Evolutionary conservation across 1,140 invertebrate genomes (phyloP).

Genomic region (Lysiphlebus fabarum): DNA sequence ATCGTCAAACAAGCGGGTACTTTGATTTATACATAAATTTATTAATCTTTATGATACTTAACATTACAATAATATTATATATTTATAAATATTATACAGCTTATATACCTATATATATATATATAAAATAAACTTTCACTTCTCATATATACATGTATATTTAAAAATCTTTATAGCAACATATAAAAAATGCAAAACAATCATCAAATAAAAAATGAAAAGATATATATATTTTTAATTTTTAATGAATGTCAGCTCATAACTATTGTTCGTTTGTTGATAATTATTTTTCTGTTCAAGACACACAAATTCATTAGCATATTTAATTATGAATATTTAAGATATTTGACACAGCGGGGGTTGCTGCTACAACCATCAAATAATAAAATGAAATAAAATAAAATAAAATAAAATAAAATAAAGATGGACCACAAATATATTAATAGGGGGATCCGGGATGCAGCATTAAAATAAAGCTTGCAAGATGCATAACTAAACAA

Average conservation of each 20-base stretch:
- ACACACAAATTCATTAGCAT: slow-evolving; percentile 50
- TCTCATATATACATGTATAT: slow-evolving; percentile 4
- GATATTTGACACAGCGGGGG: slow-evolving; percentile 51
- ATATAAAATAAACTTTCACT: background rate
- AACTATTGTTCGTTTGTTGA: slow-evolving; percentile 48
- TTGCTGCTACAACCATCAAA: slow-evolving; percentile 8
- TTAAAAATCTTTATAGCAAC: background rate
- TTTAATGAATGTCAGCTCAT: slow-evolving; percentile 18
- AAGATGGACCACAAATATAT: slow-evolving; percentile 10
- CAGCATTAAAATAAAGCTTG: slow-evolving; percentile 51
- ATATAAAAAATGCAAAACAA: no score
- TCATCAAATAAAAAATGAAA: slow-evolving; percentile 20
- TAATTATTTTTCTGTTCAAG: slow-evolving; percentile 52
- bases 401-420: background rate
- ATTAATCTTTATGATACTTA: slow-evolving; percentile 3
- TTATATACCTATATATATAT: no score
- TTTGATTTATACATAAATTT: slow-evolving; percentile 19
- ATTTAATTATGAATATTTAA: slow-evolving; percentile 56
- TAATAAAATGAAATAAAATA: slow-evolving; percentile 3
- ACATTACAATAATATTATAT: no score
- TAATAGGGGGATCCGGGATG: slow-evolving; percentile 4
- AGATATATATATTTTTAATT: slow-evolving; percentile 15
- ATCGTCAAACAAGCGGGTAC: background rate
- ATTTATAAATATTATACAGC: no score
- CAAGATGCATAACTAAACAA: slow-evolving; percentile 35